Evolutionary conservation across 2,113 vertebrate species (phyloP).

Genomic region (Pungitius pungitius): DNA sequence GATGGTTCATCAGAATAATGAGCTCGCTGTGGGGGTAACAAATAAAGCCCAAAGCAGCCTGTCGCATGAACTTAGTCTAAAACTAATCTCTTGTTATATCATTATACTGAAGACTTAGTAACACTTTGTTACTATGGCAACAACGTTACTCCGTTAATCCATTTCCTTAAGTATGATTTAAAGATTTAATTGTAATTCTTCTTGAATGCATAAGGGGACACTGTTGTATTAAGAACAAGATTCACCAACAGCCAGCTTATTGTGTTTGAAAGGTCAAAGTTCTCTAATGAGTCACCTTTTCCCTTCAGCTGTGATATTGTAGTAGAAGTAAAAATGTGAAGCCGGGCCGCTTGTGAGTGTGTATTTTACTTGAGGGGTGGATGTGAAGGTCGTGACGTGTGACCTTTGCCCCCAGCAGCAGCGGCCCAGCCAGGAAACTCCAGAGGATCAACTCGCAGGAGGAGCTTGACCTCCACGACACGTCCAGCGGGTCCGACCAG

Average conservation of each 20-base stretch:
- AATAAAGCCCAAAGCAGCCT: too few species aligned
- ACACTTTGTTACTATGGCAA: too few species aligned
- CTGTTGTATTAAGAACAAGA: neutral
- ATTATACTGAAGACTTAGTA: too few species aligned
- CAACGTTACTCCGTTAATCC: too few species aligned
- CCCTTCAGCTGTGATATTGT: neutral
- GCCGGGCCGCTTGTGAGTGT: neutral
- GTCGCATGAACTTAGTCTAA: too few species aligned
- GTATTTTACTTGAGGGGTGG: too few species aligned
- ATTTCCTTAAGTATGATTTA: too few species aligned
- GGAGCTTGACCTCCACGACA: slow-evolving; percentile 76
- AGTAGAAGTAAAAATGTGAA: too few species aligned
- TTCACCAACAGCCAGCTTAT: neutral
- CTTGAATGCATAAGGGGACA: neutral
- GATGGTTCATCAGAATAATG: too few species aligned
- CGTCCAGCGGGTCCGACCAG: slow-evolving; percentile 71
- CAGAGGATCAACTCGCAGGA: slow-evolving; percentile 82
- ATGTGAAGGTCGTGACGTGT: neutral
- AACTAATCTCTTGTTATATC: too few species aligned
- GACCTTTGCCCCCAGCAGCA: slow-evolving; percentile 47
- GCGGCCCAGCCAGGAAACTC: slow-evolving; percentile 61
- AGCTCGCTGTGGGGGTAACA: too few species aligned
- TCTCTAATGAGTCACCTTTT: neutral
- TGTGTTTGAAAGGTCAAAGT: neutral
- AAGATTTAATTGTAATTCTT: too few species aligned